Percentiles rank a stretch among this genome's conserved stretches.
These are phyloP conservation scores for Drosophila nigrodunni DNA, from an alignment of 1,140 invertebrate genomes.

Conservation along the genomic window DNA sequence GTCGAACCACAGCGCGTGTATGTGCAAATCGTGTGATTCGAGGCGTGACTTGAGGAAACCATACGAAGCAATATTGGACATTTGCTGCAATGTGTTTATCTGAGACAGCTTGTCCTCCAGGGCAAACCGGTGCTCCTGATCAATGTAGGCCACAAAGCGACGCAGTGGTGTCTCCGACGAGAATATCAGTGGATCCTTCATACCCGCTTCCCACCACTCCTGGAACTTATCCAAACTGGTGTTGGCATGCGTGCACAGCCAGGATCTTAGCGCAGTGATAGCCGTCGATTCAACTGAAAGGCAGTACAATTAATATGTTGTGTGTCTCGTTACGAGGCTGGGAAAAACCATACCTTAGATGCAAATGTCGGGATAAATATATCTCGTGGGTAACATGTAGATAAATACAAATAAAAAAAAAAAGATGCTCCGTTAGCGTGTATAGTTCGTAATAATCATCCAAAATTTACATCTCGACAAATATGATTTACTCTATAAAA, in stretches of 20 bases:
- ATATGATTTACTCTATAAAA: too few species aligned
- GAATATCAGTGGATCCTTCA: conserved; percentile 90
- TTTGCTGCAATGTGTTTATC: conserved; percentile 96
- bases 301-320: neutral
- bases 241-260: conserved; percentile 94
- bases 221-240: conserved; percentile 93
- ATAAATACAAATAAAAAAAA: too few species aligned
- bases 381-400: too few species aligned
- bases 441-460: too few species aligned
- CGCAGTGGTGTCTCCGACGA: conserved; percentile 93
- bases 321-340: neutral
- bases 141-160: conserved; percentile 97
- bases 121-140: conserved; percentile 95
- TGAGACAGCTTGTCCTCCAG: conserved; percentile 97
- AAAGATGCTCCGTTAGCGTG: too few species aligned
- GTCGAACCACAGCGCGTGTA: conserved; percentile 98
- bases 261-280: conserved; percentile 95
- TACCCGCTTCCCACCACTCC: conserved; percentile 88
- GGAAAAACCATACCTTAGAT: conserved; percentile 86
- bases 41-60: conserved; percentile 95
- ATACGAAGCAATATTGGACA: conserved; percentile 97
- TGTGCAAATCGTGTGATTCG: conserved; percentile 92
- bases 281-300: conserved; percentile 89
- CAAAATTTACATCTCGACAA: too few species aligned
- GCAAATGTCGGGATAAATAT: conserved; percentile 91